Evolutionary conservation across 1,140 invertebrate genomes (phyloP).

Genomic region (Psilanteris sp.): DNA sequence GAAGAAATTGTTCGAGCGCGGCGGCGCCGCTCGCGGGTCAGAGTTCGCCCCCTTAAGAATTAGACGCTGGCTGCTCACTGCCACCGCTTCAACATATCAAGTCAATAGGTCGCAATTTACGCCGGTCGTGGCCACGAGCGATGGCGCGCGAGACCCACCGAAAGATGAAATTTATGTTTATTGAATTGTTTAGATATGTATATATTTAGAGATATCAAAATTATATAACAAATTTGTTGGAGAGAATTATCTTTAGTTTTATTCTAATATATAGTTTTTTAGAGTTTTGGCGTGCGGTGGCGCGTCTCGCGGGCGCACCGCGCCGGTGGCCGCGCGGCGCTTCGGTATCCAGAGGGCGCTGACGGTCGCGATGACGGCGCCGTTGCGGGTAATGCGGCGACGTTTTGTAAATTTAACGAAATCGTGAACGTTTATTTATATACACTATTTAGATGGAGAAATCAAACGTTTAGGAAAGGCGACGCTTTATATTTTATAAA

Average conservation of each 20-base stretch:
- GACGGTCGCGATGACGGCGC: slow-evolving; percentile 1
- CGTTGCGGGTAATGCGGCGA: slow-evolving; percentile 10
- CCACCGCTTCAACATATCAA: slow-evolving; percentile 33
- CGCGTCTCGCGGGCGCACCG: neutral
- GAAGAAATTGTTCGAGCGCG: too few relatives aligned
- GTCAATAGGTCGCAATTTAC: neutral
- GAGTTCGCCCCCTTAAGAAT: neutral
- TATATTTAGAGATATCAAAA: slow-evolving; percentile 51
- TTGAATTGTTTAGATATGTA: slow-evolving; percentile 46
- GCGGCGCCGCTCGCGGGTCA: slow-evolving; percentile 16
- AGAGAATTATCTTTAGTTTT: slow-evolving; percentile 50
- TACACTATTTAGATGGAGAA: slow-evolving; percentile 39
- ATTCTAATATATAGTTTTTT: slow-evolving; percentile 58
- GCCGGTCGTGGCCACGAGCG: neutral
- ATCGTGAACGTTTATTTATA: slow-evolving; percentile 63
- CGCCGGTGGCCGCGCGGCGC: neutral
- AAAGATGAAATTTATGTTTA: slow-evolving; percentile 42
- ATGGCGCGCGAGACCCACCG: slow-evolving; percentile 6
- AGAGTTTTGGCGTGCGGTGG: slow-evolving; percentile 31
- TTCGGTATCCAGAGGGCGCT: slow-evolving; percentile 1
- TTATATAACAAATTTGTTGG: slow-evolving; percentile 55
- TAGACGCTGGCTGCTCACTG: neutral
- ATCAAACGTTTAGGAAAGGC: slow-evolving; percentile 69
- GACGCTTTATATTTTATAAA: slow-evolving; percentile 75
- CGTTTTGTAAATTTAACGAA: slow-evolving; percentile 27